Percentiles rank a stretch among this genome's conserved stretches.
Evolutionary conservation across 2,888 invertebrate species (phyloP).

Genomic region (Colostygia pectinataria): DNA sequence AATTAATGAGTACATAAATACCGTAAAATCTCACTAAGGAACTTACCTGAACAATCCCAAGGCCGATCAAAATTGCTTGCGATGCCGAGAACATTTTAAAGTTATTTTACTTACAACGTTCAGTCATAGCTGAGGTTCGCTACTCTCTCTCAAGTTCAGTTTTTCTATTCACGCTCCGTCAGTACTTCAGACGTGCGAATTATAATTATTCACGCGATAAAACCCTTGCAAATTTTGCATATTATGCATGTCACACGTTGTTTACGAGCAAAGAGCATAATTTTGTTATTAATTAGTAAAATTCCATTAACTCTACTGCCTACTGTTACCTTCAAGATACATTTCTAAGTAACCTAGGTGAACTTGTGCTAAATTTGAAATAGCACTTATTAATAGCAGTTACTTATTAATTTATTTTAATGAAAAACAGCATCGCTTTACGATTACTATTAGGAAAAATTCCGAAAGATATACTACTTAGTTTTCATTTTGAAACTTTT

Average conservation of each 20-base stretch:
- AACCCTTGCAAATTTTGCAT: conserved; percentile 55
- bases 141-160: conserved; percentile 38
- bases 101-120: conserved; percentile 22
- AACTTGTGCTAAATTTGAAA: too few species aligned
- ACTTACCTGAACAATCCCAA: conserved; percentile 50
- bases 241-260: conserved; percentile 44
- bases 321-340: background rate
- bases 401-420: too few species aligned
- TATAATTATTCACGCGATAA: conserved; percentile 65
- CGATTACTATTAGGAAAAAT: too few species aligned
- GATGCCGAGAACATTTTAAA: conserved; percentile 39
- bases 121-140: conserved; percentile 33
- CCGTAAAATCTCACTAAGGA: conserved; percentile 11
- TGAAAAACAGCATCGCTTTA: too few species aligned
- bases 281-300: background rate
- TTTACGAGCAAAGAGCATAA: conserved; percentile 33
- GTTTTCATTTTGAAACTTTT: too few species aligned
- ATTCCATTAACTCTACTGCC: background rate
- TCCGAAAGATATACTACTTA: too few species aligned
- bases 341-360: too few species aligned
- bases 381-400: too few species aligned
- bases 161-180: conserved; percentile 49
- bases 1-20: conserved; percentile 10
- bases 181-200: conserved; percentile 54
- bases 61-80: conserved; percentile 28